These are phyloP conservation scores for Euclidia mi DNA, from an alignment of 2,888 invertebrate genomes.

Conservation along the genomic window DNA sequence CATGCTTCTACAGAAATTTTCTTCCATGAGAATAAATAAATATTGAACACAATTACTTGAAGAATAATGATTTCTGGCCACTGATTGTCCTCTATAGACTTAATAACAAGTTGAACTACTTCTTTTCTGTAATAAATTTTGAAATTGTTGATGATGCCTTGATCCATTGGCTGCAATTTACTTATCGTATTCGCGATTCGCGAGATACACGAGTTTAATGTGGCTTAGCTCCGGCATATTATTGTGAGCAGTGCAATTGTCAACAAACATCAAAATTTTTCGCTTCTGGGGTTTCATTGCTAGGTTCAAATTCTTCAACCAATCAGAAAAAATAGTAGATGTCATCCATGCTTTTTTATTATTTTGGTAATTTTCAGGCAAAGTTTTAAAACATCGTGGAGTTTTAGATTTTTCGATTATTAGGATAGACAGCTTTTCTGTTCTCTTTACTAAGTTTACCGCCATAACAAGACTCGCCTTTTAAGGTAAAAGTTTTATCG, in stretches of 20 bases:
- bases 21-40: too few relatives aligned
- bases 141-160: conserved; percentile 41
- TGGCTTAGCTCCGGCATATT: conserved; percentile 26
- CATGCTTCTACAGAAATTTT: too few relatives aligned
- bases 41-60: too few relatives aligned
- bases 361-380: too few relatives aligned
- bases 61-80: conserved; percentile 25
- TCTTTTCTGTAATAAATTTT: conserved; percentile 39
- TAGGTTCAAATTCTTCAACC: conserved; percentile 19
- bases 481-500: too few relatives aligned
- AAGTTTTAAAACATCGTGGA: too few relatives aligned
- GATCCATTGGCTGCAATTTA: conserved; percentile 36
- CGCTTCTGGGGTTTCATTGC: conserved; percentile 14
- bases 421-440: too few relatives aligned
- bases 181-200: conserved; percentile 37
- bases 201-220: conserved; percentile 29
- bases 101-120: conserved; percentile 36
- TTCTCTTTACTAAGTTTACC: too few relatives aligned
- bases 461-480: too few relatives aligned
- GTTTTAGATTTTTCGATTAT: too few relatives aligned
- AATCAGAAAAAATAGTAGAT: conserved; percentile 22
- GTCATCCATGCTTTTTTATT: conserved; percentile 52
- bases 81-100: conserved; percentile 34
- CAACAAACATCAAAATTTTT: too few relatives aligned
- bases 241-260: conserved; percentile 40